Evolutionary conservation across 2,113 vertebrate species (phyloP).

Genomic region (Lophius piscatorius): DNA sequence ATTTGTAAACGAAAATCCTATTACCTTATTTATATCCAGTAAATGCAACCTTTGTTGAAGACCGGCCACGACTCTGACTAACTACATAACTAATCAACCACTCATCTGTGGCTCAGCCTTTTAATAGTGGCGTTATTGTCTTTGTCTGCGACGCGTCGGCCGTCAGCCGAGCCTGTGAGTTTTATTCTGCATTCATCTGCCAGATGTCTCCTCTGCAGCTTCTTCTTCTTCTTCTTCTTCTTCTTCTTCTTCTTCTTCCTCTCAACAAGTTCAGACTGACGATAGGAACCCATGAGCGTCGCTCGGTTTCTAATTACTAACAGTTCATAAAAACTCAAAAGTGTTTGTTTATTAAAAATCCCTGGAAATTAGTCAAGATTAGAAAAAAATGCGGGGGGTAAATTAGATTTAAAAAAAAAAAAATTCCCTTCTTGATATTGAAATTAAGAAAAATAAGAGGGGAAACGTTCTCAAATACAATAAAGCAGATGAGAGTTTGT

Average conservation of each 20-base stretch:
- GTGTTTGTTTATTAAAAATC: conserved; percentile 54
- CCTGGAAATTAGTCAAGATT: conserved; percentile 40
- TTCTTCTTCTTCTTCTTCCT: too few species aligned
- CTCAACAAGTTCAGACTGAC: too few species aligned
- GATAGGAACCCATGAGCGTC: conserved; percentile 55
- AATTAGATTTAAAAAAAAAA: too few species aligned
- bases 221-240: too few species aligned
- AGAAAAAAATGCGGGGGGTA: conserved; percentile 23
- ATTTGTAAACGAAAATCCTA: conserved; percentile 51
- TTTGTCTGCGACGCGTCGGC: conserved; percentile 64
- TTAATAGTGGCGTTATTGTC: conserved; percentile 69
- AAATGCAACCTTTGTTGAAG: conserved; percentile 61
- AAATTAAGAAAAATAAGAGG: too few species aligned
- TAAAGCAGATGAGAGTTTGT: conserved; percentile 3
- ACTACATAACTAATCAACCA: conserved; percentile 65
- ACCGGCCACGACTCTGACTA: conserved; percentile 50
- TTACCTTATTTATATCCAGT: conserved; percentile 65
- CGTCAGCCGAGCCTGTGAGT: conserved; percentile 33
- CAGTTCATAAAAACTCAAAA: conserved; percentile 40
- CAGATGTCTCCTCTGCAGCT: conserved; percentile 64
- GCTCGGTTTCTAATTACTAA: conserved; percentile 53
- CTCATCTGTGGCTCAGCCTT: conserved; percentile 69
- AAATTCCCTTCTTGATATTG: too few species aligned
- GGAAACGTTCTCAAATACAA: too few species aligned
- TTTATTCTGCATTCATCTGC: conserved; percentile 54